phyloP scores from a whole-genome alignment of 2,888 invertebrate genomes.

The Chloroclystis v-ata region DNA sequence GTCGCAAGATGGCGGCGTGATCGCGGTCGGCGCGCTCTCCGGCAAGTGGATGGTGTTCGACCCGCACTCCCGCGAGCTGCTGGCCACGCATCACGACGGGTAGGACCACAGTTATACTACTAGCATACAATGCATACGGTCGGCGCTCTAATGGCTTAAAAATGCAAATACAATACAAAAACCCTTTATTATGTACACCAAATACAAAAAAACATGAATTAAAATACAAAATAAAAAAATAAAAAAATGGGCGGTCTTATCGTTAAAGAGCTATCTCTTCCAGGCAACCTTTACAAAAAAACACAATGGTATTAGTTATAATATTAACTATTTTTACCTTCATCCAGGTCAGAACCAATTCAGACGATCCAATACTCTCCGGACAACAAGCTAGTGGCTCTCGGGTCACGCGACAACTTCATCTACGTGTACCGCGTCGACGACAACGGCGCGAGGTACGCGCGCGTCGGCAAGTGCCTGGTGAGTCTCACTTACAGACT shows the following conservation, averaged over 20 bases:
- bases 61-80: slow-evolving; percentile 84
- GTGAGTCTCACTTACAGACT: slow-evolving; percentile 73
- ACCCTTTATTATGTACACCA: too few relatives aligned
- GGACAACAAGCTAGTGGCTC: slow-evolving; percentile 87
- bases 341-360: slow-evolving; percentile 73
- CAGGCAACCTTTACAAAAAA: too few relatives aligned
- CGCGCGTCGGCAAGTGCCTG: slow-evolving; percentile 89
- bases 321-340: background rate
- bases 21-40: slow-evolving; percentile 86
- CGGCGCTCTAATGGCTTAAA: too few relatives aligned
- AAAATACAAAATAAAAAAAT: too few relatives aligned
- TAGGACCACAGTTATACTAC: slow-evolving; percentile 10
- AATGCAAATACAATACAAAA: too few relatives aligned
- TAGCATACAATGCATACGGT: too few relatives aligned
- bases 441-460: slow-evolving; percentile 86
- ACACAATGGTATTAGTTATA: background rate
- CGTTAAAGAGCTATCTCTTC: too few relatives aligned
- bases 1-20: slow-evolving; percentile 85
- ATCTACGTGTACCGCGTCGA: slow-evolving; percentile 93
- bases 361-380: slow-evolving; percentile 88
- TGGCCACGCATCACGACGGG: slow-evolving; percentile 84
- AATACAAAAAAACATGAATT: too few relatives aligned
- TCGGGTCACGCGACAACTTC: slow-evolving; percentile 93
- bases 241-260: too few relatives aligned
- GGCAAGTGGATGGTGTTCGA: slow-evolving; percentile 92